These are phyloP conservation scores for Eurystomus gularis DNA, from an alignment of 2,113 vertebrate genomes.

Conservation along the genomic window DNA sequence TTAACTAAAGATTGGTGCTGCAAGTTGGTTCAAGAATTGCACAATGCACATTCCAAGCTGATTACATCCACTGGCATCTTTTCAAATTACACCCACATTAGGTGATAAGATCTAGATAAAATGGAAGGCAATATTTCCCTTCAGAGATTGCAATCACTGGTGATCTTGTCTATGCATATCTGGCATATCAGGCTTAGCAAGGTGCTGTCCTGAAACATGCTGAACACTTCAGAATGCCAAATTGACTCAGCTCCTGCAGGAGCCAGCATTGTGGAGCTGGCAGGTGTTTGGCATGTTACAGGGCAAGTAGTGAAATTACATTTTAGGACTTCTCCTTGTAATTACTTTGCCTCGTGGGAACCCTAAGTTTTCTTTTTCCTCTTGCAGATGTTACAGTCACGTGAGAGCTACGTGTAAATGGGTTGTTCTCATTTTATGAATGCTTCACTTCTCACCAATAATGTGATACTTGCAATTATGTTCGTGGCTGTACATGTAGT, in stretches of 20 bases:
- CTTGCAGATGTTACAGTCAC: background rate
- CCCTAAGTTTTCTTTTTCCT: background rate
- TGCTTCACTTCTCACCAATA: background rate
- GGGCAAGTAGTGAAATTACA: background rate
- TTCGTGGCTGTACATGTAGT: background rate
- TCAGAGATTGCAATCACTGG: background rate
- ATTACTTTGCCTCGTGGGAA: background rate
- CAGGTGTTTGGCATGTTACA: background rate
- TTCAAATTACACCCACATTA: background rate
- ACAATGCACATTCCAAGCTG: background rate
- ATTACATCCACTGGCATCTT: conserved; percentile 11
- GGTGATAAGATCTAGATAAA: background rate
- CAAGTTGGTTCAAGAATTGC: background rate
- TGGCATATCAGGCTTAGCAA: background rate
- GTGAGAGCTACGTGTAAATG: background rate
- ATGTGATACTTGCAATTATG: background rate
- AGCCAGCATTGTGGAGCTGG: background rate
- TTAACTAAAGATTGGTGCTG: background rate
- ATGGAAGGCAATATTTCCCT: background rate
- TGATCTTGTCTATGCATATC: background rate
- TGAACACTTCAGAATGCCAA: background rate
- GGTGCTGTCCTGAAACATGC: background rate
- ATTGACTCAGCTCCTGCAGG: background rate
- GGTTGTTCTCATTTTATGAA: background rate
- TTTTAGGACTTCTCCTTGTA: conserved; percentile 1